Evolutionary conservation across 2,113 vertebrate genomes (phyloP).

Genomic region (Zootoca vivipara): DNA sequence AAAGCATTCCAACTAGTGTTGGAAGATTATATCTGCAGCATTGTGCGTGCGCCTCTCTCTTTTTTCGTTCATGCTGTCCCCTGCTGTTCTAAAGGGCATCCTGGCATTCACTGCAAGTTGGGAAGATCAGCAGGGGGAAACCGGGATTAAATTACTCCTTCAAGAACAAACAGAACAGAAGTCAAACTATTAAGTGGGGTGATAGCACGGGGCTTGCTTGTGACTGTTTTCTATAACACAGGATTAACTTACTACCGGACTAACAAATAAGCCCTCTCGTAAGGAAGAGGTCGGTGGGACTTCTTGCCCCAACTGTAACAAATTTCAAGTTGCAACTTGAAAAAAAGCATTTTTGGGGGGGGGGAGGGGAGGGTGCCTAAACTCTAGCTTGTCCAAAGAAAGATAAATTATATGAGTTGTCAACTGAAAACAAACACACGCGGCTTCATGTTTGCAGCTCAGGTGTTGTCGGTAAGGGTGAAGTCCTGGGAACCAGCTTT

Average conservation of each 20-base stretch:
- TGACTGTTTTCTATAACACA: not conserved
- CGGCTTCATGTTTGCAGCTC: conserved; percentile 32
- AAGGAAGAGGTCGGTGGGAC: not conserved
- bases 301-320: not conserved
- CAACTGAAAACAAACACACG: conserved; percentile 27
- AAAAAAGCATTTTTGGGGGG: not conserved
- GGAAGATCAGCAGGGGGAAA: not conserved
- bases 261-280: not conserved
- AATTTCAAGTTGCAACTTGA: not conserved
- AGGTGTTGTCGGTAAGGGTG: accelerated
- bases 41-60: not conserved
- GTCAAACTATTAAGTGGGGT: no score
- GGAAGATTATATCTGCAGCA: not conserved
- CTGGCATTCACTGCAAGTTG: not conserved
- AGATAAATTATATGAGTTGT: conserved; percentile 45
- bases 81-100: not conserved
- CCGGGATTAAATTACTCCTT: not conserved
- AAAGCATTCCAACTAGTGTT: not conserved
- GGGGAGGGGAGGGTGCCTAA: not conserved
- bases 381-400: not conserved
- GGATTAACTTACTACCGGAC: no score
- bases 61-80: not conserved
- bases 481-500: conserved; percentile 52
- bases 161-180: not conserved
- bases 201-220: not conserved